Evolutionary conservation across 2,888 invertebrate genomes (phyloP).

Genomic region (Sminthurides aquaticus): DNA sequence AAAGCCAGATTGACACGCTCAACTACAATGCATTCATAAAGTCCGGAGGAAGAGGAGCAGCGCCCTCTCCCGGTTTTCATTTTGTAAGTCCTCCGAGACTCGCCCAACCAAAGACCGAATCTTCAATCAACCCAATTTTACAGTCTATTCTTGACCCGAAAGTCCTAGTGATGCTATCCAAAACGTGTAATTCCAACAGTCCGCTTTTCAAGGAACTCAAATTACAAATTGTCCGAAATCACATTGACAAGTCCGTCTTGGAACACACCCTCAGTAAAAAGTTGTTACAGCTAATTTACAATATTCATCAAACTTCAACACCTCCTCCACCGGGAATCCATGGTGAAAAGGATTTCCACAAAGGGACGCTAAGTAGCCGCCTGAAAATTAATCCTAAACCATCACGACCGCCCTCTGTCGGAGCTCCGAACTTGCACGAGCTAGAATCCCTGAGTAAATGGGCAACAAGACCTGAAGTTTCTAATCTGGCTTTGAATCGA

Average conservation of each 20-base stretch:
- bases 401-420: background rate
- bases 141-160: conserved; percentile 14
- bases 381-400: background rate
- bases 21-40: background rate
- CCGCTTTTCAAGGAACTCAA: conserved; percentile 10
- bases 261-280: conserved; percentile 9
- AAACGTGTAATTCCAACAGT: background rate
- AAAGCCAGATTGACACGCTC: background rate
- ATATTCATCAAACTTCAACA: conserved; percentile 1
- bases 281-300: conserved; percentile 8
- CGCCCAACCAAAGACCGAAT: background rate
- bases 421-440: background rate
- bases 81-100: background rate
- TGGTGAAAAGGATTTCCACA: background rate
- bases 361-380: conserved; percentile 5
- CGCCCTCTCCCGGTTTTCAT: background rate
- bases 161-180: conserved; percentile 1
- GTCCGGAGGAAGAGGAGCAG: background rate
- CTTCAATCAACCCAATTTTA: conserved; percentile 11
- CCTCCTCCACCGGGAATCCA: background rate
- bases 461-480: conserved; percentile 13
- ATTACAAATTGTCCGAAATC: conserved; percentile 8
- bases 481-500: background rate
- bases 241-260: conserved; percentile 8
- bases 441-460: conserved; percentile 9